A percentile compares a stretch with the other conserved stretches of the same genome.
Conservation (phyloP, 1,140 invertebrate genomes). For the Scaptomyza graminum region DNA sequence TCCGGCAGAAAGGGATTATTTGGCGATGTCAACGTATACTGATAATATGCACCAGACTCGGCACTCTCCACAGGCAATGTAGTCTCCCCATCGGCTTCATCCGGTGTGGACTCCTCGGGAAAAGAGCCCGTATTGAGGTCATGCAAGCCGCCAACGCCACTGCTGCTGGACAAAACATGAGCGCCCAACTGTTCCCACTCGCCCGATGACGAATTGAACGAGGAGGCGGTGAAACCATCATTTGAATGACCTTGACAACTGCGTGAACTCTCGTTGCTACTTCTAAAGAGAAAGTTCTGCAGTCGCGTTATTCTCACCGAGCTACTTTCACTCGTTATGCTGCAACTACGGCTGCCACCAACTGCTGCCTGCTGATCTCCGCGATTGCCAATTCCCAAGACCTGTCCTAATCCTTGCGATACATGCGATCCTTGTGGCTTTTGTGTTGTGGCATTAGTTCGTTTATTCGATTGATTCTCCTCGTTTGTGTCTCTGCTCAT, state of each 20-base stretch:
- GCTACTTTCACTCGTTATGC: conserved; percentile 77
- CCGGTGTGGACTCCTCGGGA: conserved; percentile 61
- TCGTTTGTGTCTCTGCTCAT: conserved; percentile 46
- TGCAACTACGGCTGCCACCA: conserved; percentile 69
- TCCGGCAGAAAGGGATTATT: conserved; percentile 82
- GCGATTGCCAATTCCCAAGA: conserved; percentile 18
- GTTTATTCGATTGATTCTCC: conserved; percentile 22
- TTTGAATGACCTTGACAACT: conserved; percentile 78
- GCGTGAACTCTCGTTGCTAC: conserved; percentile 75
- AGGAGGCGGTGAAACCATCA: conserved; percentile 77
- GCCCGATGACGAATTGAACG: conserved; percentile 76
- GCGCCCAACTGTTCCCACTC: conserved; percentile 78
- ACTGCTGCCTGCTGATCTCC: conserved; percentile 34
- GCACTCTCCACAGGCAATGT: conserved; percentile 53
- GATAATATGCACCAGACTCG: conserved; percentile 66
- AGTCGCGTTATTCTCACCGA: conserved; percentile 71
- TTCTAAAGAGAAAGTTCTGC: conserved; percentile 81
- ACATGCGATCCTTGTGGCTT: background rate
- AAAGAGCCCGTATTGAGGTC: conserved; percentile 67
- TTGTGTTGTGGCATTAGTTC: conserved; percentile 16
- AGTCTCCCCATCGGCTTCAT: conserved; percentile 46
- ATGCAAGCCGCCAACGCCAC: conserved; percentile 45
- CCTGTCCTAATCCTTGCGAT: background rate
- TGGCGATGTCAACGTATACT: conserved; percentile 78
- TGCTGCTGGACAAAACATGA: conserved; percentile 51